Evolutionary conservation across 1,140 invertebrate genomes (phyloP), one percentile per base, ranked within the genome.

Genomic region (Ceratina calcarata): DNA sequence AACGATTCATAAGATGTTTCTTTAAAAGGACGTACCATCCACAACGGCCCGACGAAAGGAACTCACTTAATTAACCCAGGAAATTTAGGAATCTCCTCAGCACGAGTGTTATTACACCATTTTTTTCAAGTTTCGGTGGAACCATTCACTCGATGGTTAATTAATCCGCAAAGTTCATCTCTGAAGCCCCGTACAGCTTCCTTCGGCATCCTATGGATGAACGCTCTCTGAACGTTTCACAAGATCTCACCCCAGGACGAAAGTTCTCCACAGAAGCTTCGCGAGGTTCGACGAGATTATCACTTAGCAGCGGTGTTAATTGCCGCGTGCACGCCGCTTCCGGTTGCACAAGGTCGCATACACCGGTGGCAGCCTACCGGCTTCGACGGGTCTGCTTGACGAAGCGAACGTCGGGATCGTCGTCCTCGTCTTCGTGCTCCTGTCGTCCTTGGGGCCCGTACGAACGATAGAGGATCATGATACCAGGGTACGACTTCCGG

Each of bases 301-400:
- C 76, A 82, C 22, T 60, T 13, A 0, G 37, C 45, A 45, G n/a
- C 66, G 65, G 49, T 37, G 32, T 83, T 60, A 20, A n/a, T 65
- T 24, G 20, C 37, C 15, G 22, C 32, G 60, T 51, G 62, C 69
- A 64, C 69, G 37, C 27, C 13, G 53, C 15, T 83, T 67, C 61
- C 67, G 82, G 49, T 81, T 10, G 70, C 57, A 80, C 77, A 66
- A 73, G 69, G 49, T 84, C 61, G 61, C 15, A 53, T 62, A 57
- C 70, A 55, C 24, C 51, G 73, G 53, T 60, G 74, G 32, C 68
- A 15, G 27, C 15, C 22, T 57, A 20, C 51, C 49, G 49, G 37
- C 4, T 27, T 20, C 3, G 18, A 20, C 49, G 60, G 45, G 53
- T 78, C 74, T 70, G 55, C 57, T 65, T 4, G 60, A 71, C 67